Conservation (phyloP, 2,797 vertebrate species). For the Eidolon dupreanum region DNA sequence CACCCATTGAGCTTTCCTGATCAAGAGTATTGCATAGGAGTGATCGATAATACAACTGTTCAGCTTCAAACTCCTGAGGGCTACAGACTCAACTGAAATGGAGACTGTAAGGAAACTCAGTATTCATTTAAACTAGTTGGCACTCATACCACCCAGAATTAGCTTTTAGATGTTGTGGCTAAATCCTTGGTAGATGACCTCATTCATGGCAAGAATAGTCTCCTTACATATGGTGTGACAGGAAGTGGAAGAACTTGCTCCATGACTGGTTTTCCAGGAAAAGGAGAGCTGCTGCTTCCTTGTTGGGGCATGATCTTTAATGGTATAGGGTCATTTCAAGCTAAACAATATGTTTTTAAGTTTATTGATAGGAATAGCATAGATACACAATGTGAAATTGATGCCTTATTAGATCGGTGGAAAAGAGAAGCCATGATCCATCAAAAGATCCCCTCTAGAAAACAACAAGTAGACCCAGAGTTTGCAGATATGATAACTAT, state of each 20-base stretch:
- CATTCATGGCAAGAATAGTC: constrained; percentile 96
- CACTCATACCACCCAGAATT: constrained; percentile 88
- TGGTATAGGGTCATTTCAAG: constrained; percentile 93
- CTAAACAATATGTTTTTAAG: constrained; percentile 97
- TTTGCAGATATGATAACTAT: constrained; percentile 95
- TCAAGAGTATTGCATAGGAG: too few relatives aligned
- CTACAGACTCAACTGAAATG: too few relatives aligned
- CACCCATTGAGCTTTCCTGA: too few relatives aligned
- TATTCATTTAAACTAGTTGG: constrained; percentile 97
- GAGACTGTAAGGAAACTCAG: constrained; percentile 87
- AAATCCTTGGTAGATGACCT: constrained; percentile 95
- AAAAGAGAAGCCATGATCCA: constrained; percentile 90
- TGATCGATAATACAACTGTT: too few relatives aligned
- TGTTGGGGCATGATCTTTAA: constrained; percentile 98
- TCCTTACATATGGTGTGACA: constrained; percentile 97
- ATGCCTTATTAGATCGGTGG: constrained; percentile 95
- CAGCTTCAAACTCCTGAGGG: too few relatives aligned
- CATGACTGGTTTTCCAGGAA: constrained; percentile 96
- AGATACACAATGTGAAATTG: constrained; percentile 95
- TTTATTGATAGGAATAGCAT: constrained; percentile 96
- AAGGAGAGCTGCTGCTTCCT: constrained; percentile 95
- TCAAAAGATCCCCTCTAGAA: constrained; percentile 88
- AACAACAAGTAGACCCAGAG: constrained; percentile 93
- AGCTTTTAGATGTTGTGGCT: constrained; percentile 94
- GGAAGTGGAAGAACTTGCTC: constrained; percentile 97